Evolutionary conservation across 2,797 vertebrate genomes (phyloP).

Genomic region (Mionectes olivaceus): DNA sequence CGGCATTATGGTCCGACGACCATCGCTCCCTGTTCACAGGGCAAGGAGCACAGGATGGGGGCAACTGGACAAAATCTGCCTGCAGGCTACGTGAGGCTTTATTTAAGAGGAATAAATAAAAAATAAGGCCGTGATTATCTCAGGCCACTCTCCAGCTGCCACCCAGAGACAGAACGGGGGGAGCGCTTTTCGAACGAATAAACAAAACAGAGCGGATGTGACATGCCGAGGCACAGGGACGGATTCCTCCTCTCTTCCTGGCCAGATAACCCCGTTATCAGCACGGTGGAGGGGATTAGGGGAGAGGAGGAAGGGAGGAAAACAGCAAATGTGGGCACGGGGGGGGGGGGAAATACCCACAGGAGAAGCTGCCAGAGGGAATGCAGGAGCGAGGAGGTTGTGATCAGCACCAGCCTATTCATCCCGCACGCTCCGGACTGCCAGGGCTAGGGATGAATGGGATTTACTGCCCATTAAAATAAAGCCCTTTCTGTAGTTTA

Average conservation of each 20-base stretch:
- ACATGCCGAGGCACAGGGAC: neutral
- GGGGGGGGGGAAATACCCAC: neutral
- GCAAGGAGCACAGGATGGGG: neutral
- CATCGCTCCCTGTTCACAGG: neutral
- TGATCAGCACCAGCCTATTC: neutral
- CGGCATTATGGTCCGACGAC: rapidly evolving
- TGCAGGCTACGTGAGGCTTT: constrained; percentile 13
- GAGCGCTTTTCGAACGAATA: neutral
- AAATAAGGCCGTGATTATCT: constrained; percentile 42
- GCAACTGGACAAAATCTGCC: neutral
- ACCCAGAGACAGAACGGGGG: neutral
- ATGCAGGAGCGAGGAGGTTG: neutral
- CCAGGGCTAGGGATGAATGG: constrained; percentile 51
- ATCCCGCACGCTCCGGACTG: neutral
- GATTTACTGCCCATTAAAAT: constrained; percentile 64
- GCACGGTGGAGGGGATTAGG: neutral
- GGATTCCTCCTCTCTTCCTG: constrained; percentile 25
- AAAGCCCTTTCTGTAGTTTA: constrained; percentile 57
- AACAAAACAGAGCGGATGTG: constrained; percentile 39
- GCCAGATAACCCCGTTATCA: neutral
- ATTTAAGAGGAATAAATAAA: constrained; percentile 41
- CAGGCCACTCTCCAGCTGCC: constrained; percentile 44
- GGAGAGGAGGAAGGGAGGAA: neutral
- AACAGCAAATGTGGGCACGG: neutral
- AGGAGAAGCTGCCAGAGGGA: neutral